A percentile compares a stretch with the other conserved stretches of the same genome.
Conservation (phyloP, 2,113 vertebrate genomes). For the Clarias magur region DNA sequence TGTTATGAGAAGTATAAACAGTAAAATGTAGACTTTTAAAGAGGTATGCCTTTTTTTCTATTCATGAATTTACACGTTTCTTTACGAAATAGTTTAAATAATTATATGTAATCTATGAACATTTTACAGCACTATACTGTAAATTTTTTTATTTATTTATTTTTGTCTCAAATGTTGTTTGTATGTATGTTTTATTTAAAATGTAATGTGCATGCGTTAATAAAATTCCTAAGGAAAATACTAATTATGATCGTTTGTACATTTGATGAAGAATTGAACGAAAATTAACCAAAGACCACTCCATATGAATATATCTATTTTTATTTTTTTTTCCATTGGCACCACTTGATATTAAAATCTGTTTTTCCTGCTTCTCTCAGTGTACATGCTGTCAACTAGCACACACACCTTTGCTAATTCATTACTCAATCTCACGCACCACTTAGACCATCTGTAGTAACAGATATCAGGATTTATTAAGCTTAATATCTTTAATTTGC, state of each 20-base stretch:
- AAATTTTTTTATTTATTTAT: neutral
- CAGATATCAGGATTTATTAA: conserved; percentile 44
- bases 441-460: conserved; percentile 19
- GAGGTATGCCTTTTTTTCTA: neutral
- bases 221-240: neutral
- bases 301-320: neutral
- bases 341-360: neutral
- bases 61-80: neutral
- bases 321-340: neutral
- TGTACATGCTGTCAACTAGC: neutral
- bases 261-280: neutral
- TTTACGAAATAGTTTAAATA: neutral
- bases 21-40: neutral
- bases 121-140: neutral
- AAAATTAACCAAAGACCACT: neutral
- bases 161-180: neutral
- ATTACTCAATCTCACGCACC: conserved; percentile 37
- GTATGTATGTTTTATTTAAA: neutral
- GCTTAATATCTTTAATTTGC: conserved; percentile 25
- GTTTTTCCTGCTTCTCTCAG: neutral
- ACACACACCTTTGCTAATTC: conserved; percentile 13
- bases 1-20: neutral
- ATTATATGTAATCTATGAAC: neutral
- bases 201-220: neutral
- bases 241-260: neutral